Evolutionary conservation across 2,797 vertebrate species (phyloP), one percentile per base, ranked within the genome.

Genomic region (Danio kyathit): DNA sequence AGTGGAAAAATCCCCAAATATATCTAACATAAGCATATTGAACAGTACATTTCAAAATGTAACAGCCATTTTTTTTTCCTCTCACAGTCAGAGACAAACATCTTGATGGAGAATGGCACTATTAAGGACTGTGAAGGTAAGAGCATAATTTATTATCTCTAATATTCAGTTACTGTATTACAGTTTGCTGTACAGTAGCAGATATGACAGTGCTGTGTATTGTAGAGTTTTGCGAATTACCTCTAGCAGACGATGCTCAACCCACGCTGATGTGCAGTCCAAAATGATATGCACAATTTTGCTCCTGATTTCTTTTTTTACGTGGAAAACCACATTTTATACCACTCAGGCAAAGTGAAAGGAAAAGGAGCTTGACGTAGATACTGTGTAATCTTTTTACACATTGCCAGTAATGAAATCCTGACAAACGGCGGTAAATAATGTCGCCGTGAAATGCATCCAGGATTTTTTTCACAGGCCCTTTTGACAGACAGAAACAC

Each of bases 321-420:
- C 3, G 70, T 38, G 73, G 67, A 74, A 83, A 84, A 63, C 41
- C 59, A 14, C 13, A 74, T 82, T 83, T 81, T 71, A 74, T 84
- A 83, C 44, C 82, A 48, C 59, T 81, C 43, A 79, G 73, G 74
- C 52, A 54, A 70, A 82, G 64, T 60, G 41, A 82, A 86, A 79
- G 61, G 51, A 81, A 84, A 83, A 81, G 49, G 57, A 81, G 77
- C 81, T 77, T 82, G 81, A 87, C 78, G 81, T 82, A 81, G 82
- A 87, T 83, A 84, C 82, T 52, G 67, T 87, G 84, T 88, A 88
- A 89, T 88, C 85, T 78, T 83, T 86, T 87, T 84, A 88, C 78
- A 77, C 83, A 84, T 84, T 74, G 74, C 81, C 74, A 80, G 63
- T 80, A 85, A 87, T 87, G 82, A 87, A 86, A 87, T 54, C 70